These are phyloP conservation scores for Spilosoma lubricipeda DNA, from an alignment of 2,888 invertebrate genomes.

Conservation along the genomic window DNA sequence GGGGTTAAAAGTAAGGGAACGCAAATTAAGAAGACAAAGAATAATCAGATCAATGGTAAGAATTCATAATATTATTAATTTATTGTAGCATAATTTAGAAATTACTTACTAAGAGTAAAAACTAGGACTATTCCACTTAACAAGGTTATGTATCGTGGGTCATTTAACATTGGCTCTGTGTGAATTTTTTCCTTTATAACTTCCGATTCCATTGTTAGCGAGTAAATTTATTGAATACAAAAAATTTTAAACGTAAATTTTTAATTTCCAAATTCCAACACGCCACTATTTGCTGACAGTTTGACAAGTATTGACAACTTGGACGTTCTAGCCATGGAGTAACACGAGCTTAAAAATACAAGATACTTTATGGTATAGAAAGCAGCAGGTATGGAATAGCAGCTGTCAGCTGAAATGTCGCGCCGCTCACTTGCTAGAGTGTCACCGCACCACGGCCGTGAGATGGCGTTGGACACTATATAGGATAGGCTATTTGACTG, in stretches of 20 bases:
- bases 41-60: no score
- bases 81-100: neutral
- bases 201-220: conserved; percentile 72
- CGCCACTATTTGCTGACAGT: conserved; percentile 12
- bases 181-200: conserved; percentile 80
- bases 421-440: no score
- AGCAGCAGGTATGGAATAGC: no score
- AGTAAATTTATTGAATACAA: neutral
- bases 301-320: no score
- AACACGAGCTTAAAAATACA: no score
- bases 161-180: conserved; percentile 78
- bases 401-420: no score
- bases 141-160: conserved; percentile 82
- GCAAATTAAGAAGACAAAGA: neutral
- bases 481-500: no score
- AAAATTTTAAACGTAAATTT: neutral
- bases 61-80: no score
- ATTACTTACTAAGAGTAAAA: conserved; percentile 75
- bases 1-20: neutral
- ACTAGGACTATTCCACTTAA: conserved; percentile 76
- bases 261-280: conserved; percentile 15
- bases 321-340: no score
- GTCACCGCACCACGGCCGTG: no score
- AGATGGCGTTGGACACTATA: no score
- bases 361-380: no score